These are phyloP conservation scores for Allygus modestus DNA, from an alignment of 2,888 invertebrate species.

Conservation along the genomic window DNA sequence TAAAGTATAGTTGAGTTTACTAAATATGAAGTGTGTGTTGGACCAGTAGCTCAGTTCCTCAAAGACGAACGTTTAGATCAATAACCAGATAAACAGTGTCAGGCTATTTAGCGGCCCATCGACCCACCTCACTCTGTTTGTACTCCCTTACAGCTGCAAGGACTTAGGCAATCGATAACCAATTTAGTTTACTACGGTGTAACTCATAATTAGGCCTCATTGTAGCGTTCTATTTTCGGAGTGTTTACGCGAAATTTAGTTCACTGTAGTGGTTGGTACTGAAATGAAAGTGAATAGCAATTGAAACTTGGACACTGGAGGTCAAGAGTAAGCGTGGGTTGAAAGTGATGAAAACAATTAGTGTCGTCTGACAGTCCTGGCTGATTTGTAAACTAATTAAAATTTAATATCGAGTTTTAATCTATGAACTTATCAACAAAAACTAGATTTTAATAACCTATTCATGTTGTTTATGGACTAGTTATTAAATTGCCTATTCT, in stretches of 20 bases:
- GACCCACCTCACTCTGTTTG: not conserved
- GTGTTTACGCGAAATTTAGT: not conserved
- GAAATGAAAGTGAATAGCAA: not conserved
- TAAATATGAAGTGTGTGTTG: no score
- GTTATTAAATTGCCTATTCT: no score
- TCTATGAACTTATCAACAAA: no score
- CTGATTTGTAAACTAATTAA: no score
- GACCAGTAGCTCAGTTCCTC: not conserved
- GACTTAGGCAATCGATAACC: not conserved
- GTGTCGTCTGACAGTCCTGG: no score
- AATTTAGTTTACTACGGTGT: not conserved
- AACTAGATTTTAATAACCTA: no score
- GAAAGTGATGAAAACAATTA: not conserved
- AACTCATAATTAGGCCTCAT: not conserved
- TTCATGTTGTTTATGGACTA: no score
- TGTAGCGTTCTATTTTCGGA: not conserved
- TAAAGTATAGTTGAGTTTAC: no score
- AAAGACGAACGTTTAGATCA: not conserved
- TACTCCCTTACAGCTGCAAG: not conserved
- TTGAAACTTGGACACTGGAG: not conserved
- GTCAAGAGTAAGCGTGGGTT: not conserved
- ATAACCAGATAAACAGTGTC: not conserved
- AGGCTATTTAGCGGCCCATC: not conserved
- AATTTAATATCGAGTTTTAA: no score
- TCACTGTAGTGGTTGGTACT: not conserved